Evolutionary conservation across 92 coral and sea anemone species (phyloP).

Genomic region (Parazoanthus atlanticus): DNA sequence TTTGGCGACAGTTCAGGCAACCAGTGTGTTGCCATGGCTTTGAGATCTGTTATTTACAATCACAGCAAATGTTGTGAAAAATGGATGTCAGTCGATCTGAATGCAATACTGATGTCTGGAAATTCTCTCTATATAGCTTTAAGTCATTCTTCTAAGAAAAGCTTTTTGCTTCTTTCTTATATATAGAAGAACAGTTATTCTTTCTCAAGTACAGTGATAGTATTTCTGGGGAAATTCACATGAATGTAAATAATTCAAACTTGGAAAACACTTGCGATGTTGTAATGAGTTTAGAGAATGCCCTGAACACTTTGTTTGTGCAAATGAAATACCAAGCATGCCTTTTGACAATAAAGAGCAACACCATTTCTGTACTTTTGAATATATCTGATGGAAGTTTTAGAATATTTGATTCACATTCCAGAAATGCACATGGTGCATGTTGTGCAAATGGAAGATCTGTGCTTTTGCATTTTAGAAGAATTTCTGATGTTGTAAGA

Average conservation of each 20-base stretch:
- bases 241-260: neutral
- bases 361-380: neutral
- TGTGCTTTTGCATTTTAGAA: too few species aligned
- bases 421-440: neutral
- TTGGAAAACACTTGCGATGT: neutral
- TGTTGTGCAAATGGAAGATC: too few species aligned
- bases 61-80: neutral
- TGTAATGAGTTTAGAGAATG: neutral
- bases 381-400: neutral
- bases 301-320: neutral
- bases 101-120: neutral
- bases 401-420: neutral
- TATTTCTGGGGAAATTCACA: neutral
- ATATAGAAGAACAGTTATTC: neutral
- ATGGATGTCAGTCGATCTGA: neutral
- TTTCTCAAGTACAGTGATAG: neutral
- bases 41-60: neutral
- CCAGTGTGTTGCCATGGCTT: neutral
- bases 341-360: neutral
- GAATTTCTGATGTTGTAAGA: too few species aligned
- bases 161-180: neutral
- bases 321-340: neutral
- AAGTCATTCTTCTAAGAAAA: neutral
- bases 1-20: neutral
- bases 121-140: neutral